A percentile compares a stretch with the other conserved stretches of the same genome.
Evolutionary conservation across 1,140 invertebrate genomes (phyloP).

Genomic region (Octopus sinensis): DNA sequence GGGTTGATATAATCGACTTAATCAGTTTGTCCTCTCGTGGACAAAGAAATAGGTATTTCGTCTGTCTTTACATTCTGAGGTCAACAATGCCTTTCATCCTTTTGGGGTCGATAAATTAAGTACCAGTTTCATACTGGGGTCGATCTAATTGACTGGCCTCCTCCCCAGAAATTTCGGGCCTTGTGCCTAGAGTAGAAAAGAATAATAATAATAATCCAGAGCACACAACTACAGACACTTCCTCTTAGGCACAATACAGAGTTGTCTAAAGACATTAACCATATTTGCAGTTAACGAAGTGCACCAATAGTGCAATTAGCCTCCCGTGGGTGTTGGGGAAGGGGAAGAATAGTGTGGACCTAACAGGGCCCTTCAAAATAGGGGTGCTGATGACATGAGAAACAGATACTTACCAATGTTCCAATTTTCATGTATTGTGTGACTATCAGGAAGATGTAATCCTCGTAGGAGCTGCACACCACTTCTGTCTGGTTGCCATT

Average conservation of each 20-base stretch:
- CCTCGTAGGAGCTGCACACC: conserved; percentile 32
- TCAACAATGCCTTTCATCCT: too few species aligned
- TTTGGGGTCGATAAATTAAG: too few species aligned
- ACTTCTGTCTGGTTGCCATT: conserved; percentile 36
- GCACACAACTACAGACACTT: background rate
- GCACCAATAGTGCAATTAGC: background rate
- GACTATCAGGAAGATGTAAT: conserved; percentile 37
- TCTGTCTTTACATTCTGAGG: too few species aligned
- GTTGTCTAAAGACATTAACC: background rate
- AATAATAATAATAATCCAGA: background rate
- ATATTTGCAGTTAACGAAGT: background rate
- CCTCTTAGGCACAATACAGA: background rate
- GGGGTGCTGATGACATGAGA: background rate
- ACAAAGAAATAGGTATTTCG: too few species aligned
- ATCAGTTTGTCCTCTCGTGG: too few species aligned
- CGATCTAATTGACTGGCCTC: too few species aligned
- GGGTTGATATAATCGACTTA: too few species aligned
- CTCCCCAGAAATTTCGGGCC: too few species aligned
- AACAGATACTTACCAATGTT: conserved; percentile 35
- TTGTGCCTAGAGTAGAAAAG: too few species aligned
- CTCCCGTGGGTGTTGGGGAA: background rate
- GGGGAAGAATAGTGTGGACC: background rate
- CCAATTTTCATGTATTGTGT: conserved; percentile 43
- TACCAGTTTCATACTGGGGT: too few species aligned
- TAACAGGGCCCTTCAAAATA: background rate